Conservation (phyloP, 2,113 vertebrate species). For the Accipiter virgatus region DNA sequence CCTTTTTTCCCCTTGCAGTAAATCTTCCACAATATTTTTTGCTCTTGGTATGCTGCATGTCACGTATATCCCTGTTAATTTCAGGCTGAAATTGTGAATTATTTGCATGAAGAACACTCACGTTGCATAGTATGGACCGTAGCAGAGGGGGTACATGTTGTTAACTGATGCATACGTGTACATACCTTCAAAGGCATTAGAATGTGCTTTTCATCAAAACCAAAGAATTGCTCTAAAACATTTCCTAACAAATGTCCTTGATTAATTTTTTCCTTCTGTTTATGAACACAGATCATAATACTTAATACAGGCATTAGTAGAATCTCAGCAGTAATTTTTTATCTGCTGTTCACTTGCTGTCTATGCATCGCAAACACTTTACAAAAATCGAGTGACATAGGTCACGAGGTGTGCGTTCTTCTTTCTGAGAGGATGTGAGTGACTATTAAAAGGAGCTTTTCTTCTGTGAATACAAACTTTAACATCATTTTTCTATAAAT, state of each 20-base stretch:
- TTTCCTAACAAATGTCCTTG: background rate
- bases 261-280: background rate
- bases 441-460: background rate
- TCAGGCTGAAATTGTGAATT: background rate
- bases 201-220: background rate
- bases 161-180: background rate
- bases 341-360: background rate
- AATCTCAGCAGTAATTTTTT: background rate
- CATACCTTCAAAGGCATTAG: background rate
- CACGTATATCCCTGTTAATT: background rate
- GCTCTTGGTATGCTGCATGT: background rate
- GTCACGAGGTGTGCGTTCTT: background rate
- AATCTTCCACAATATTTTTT: background rate
- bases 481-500: slow-evolving; percentile 29
- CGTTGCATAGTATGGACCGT: background rate
- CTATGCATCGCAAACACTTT: background rate
- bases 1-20: background rate
- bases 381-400: background rate
- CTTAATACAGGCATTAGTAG: background rate
- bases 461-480: background rate
- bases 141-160: background rate
- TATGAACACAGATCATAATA: background rate
- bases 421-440: background rate
- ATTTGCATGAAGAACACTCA: background rate
- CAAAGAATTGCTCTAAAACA: background rate